Base-by-base conservation (phyloP, 2,888 invertebrate genomes). In the Oscheius sp. region DNA sequence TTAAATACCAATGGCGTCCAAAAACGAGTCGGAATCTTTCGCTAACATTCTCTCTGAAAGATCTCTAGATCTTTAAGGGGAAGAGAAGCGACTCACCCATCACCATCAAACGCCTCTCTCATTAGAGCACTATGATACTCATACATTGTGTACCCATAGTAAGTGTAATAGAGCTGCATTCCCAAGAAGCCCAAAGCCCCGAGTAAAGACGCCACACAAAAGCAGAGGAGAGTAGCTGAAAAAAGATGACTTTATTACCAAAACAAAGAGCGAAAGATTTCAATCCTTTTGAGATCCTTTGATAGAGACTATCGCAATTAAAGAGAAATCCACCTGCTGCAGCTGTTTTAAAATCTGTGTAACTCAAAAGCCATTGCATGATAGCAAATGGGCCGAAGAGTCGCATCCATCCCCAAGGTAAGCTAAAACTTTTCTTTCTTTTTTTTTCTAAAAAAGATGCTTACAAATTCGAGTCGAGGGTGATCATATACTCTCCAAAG, bases 11-110 rank as follows among this genome's bases (percentile, higher is more conserved):
- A 20, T 81, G 72, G 6, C 69, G 70, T 0, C 85, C 85, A 50
- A 85, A 85, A 5, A 85, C 82, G n/a, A 86, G 73, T n/a, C 79
- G 80, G 48, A 85, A 57, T 3, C 85, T 75, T 72, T 85, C 85
- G 10, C 69, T 72, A 27, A 75, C 48, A 34, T 74, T 78, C 29
- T 80, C 76, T 15, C 73, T 74, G 65, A 37, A 76, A 70, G 42
- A 46, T 27, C 2, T 6, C 15, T 10, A 6, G 3, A n/a, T 1
- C 17, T 10, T 12, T 23, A 8, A 20, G 20, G n/a, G 25, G n/a
- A 37, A 31, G 17, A 12, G 39, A 17, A 5, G 0, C 17, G 33
- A 27, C 65, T 66, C n/a, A 73, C 73, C 85, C 85, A 53, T 85
- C 85, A 4, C 83, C 80, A 37, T 79, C 81, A 27, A 84, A 78